These are phyloP conservation scores for Pelosia muscerda DNA, from an alignment of 2,888 invertebrate genomes.

Conservation along the genomic window DNA sequence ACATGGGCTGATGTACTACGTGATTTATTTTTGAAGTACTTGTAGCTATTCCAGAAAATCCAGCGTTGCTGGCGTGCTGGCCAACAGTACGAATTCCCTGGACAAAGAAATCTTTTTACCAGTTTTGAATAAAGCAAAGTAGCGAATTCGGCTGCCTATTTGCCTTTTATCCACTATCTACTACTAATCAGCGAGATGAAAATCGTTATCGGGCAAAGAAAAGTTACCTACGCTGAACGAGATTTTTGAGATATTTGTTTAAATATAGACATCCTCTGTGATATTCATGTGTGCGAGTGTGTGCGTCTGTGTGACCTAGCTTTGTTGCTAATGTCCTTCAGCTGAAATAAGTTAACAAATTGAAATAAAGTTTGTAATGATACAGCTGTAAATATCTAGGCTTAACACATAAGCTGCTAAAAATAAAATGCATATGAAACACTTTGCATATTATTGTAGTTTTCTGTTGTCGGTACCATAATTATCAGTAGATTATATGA, in stretches of 20 bases:
- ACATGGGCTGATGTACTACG: not conserved
- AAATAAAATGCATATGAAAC: not conserved
- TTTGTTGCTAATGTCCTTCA: not conserved
- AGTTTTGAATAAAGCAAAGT: not conserved
- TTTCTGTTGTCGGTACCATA: not conserved
- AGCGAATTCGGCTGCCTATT: not conserved
- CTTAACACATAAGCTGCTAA: not conserved
- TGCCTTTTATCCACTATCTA: not conserved
- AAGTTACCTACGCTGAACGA: not conserved
- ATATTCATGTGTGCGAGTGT: not conserved
- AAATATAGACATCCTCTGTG: not conserved
- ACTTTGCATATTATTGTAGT: not conserved
- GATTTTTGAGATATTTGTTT: not conserved
- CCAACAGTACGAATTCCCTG: not conserved
- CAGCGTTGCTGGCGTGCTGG: too few species aligned
- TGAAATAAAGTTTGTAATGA: not conserved
- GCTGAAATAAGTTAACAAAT: not conserved
- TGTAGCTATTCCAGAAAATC: not conserved
- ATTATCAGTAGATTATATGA: not conserved
- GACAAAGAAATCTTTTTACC: not conserved
- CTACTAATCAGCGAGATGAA: not conserved
- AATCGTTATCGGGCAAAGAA: not conserved
- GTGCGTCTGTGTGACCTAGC: too few species aligned
- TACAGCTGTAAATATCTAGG: not conserved
- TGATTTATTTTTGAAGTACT: not conserved